Evolutionary conservation across 2,797 vertebrate species (phyloP), one percentile per base, ranked within the genome.

Genomic region (Hydrocynus forskahlii): DNA sequence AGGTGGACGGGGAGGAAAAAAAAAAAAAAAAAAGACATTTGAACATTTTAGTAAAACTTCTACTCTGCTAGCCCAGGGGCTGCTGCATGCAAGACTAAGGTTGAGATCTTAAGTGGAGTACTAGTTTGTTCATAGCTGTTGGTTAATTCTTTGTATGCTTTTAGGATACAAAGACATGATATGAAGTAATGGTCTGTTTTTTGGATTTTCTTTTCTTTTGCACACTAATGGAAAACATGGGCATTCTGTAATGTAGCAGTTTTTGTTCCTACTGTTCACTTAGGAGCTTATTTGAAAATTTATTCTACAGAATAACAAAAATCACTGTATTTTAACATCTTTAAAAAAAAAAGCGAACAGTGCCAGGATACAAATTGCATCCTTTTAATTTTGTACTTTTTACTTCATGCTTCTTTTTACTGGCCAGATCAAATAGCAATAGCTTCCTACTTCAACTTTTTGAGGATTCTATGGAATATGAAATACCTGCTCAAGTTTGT

Each of bases 201-300:
- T 38, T 54, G 2, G 35, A 5, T 3, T 35, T 45, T 45, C 10
- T 63, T 1, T 16, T n/a, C 10, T 70, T 79, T 66, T 75, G 16
- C 64, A 57, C 55, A 80, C n/a, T 67, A 16, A 75, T 9, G 43
- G 35, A 43, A 55, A 66, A 78, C 43, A 48, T 77, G 86, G 77
- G 77, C 86, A 88, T 88, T 89, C 82, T 88, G 79, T 89, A 81
- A 92, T 92, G 93, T 94, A 94, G 93, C 93, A 94, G 89, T 14
- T 83, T 29, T 72, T 72, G 76, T 86, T 23, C 7, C 72, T 80
- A 62, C 40, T 80, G 59, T 82, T 76, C 62, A 69, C 57, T 43
- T 13, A 66, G 4, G 21, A 64, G 35, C 70, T 86, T 73, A 63
- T 70, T 45, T 52, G 68, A 2, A 19, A 38, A 8, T 16, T 50